Base-by-base conservation (phyloP, 2,888 invertebrate genomes). In the Ectobius pallidus region DNA sequence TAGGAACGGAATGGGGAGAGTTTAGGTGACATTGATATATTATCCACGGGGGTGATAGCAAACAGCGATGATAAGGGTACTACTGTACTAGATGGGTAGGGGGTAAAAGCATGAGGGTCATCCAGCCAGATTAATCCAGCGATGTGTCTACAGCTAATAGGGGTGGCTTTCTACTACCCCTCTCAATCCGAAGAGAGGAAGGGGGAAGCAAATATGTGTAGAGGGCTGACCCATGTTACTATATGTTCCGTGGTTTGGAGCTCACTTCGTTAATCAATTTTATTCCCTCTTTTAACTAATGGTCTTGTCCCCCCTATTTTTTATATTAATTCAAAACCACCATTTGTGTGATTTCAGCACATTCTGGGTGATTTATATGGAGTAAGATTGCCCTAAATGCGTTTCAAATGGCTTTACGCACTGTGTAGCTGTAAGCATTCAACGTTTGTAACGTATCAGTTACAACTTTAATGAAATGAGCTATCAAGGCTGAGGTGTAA, bases 1-100 rank as follows among this genome's bases (percentile, higher is more conserved):
- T n/a, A n/a, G n/a, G n/a, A n/a, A n/a, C n/a, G n/a, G n/a, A n/a
- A n/a, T n/a, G n/a, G n/a, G n/a, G n/a, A n/a, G n/a, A 16, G n/a
- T n/a, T n/a, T 55, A 3, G 27, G 44, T 65, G 65, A 65, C 65
- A 46, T 32, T 65, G 65, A 65, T 65, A 27, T 65, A 65, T 65
- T 65, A 46, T 44, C 30, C 65, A 25, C 7, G 16, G 65, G 65
- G 65, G 46, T 65, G 46, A 65, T 65, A 44, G 46, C 46, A 65
- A 46, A 65, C 46, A 65, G 30, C 65, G 65, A 46, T 65, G 65
- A 32, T 58, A 58, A 32, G 32, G 58, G 58, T 58, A n/a, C 32
- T n/a, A n/a, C n/a, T n/a, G n/a, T n/a, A n/a, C n/a, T n/a, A n/a
- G n/a, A 30, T n/a, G 30, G 30, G 14, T 1, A n/a, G 25, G 30